phyloP scores from a whole-genome alignment of 2,797 vertebrate genomes.

The Carcharodon carcharias region DNA sequence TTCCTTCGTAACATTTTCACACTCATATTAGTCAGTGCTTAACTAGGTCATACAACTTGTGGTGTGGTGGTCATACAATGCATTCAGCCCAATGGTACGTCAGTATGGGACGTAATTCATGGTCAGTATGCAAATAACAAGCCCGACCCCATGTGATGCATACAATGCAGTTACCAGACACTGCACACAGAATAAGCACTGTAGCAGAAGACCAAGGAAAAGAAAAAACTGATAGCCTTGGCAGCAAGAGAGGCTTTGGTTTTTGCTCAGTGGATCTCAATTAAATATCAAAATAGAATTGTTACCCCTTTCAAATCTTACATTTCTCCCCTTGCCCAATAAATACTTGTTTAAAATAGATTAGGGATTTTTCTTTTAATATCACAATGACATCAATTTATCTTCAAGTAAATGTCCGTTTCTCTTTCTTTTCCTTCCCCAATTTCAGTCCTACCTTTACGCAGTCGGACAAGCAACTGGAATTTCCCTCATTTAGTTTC shows the following conservation, averaged over 20 bases:
- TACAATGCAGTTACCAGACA: background rate
- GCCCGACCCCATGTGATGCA: background rate
- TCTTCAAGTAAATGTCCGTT: background rate
- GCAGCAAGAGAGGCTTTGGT: background rate
- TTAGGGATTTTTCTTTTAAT: background rate
- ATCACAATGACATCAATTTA: background rate
- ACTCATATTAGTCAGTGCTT: background rate
- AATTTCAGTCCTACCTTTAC: background rate
- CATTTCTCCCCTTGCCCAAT: background rate
- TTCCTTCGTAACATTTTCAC: background rate
- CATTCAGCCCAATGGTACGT: background rate
- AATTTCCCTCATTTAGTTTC: conserved; percentile 28
- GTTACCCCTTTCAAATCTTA: background rate
- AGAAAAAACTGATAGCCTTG: background rate
- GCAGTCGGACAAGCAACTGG: conserved; percentile 12
- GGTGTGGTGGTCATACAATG: background rate
- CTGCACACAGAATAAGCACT: background rate
- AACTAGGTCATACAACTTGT: background rate
- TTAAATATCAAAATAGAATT: background rate
- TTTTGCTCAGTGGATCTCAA: background rate
- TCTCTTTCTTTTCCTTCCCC: background rate
- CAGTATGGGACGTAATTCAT: too few species aligned
- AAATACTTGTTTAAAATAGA: background rate
- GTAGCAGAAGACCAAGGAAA: background rate
- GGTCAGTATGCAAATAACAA: background rate